Evolutionary conservation across 2,113 vertebrate genomes (phyloP), one percentile per base, ranked within the genome.

Genomic region (Sapayoa aenigma): DNA sequence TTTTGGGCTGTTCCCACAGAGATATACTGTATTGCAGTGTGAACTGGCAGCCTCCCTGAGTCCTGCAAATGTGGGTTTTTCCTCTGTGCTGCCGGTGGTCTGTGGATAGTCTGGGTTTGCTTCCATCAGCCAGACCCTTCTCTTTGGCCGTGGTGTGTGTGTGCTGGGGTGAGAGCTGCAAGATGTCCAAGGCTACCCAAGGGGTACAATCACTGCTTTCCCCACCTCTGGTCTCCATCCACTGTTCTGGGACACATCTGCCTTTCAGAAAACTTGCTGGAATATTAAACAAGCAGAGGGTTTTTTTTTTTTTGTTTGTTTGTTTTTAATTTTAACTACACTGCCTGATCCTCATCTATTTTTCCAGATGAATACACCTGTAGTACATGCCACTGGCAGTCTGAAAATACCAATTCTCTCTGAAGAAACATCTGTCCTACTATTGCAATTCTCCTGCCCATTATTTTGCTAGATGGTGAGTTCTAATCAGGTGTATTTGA

Each of bases 1-100:
- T 11, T 0, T 55, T 46, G 10, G 1, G 6, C 67, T 3, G 1
- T 15, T 87, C 67, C 46, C 58, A 35, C 30, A 3, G 49, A n/a
- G 12, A 41, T 11, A 55, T 14, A 23, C 37, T 13, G 17, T 50
- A 12, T 8, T 71, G 68, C 20, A 30, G 4, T 5, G 47, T 5
- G n/a, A 80, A 50, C 22, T 35, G 30, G 27, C 39, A 63, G 63
- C 27, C 49, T 58, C 22, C 22, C 30, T 16, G 8, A 6, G 0
- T 14, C 14, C 37, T 73, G 33, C 7, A 31, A n/a, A 21, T 3
- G 0, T 11, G 4, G 20, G 19, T 5, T 60, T 42, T n/a, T 8
- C 58, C 53, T 23, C 2, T 22, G 24, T 56, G 41, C 33, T 23
- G 5, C 47, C 72, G 33, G 14, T 50, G 33, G 49, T 11, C 52